A percentile compares a stretch with the other conserved stretches of the same genome.
Conservation (phyloP, 2,888 invertebrate genomes). For the Melanophora roralis region DNA sequence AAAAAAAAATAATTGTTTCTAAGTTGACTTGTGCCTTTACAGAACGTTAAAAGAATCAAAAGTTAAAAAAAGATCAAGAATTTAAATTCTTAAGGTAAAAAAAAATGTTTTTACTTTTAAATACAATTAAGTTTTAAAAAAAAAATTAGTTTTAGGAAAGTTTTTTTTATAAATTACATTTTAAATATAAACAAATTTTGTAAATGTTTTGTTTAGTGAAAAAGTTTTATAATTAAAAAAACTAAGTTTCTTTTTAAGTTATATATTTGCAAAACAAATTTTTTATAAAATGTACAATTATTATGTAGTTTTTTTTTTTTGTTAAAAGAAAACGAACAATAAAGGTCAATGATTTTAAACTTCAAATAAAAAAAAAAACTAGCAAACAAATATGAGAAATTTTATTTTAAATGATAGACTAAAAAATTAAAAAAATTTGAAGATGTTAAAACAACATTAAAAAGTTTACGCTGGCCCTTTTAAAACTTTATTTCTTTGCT, state of each 20-base stretch:
- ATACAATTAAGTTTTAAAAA: conserved; percentile 21
- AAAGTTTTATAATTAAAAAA: conserved; percentile 38
- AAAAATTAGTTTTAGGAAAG: conserved; percentile 40
- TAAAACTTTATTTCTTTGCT: background rate
- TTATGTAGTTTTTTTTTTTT: too few relatives aligned
- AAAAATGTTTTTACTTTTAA: conserved; percentile 58
- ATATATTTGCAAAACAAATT: conserved; percentile 1
- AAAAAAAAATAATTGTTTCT: conserved; percentile 69
- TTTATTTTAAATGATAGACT: background rate
- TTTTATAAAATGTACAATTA: conserved; percentile 51
- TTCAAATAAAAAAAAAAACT: conserved; percentile 43
- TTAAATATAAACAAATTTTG: conserved; percentile 20
- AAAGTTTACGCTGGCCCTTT: conserved; percentile 16
- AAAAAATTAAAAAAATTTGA: conserved; percentile 16
- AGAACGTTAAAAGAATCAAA: conserved; percentile 34
- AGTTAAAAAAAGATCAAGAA: background rate
- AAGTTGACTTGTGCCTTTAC: conserved; percentile 78
- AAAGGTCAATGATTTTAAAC: conserved; percentile 73
- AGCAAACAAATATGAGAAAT: background rate
- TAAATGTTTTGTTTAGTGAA: conserved; percentile 53
- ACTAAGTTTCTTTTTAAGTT: background rate
- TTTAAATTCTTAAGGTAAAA: conserved; percentile 1
- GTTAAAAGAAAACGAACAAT: conserved; percentile 65
- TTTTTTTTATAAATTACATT: conserved; percentile 38
- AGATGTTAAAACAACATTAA: background rate